Conservation (phyloP, 2,113 vertebrate species). For the Coracopsis vasa region DNA sequence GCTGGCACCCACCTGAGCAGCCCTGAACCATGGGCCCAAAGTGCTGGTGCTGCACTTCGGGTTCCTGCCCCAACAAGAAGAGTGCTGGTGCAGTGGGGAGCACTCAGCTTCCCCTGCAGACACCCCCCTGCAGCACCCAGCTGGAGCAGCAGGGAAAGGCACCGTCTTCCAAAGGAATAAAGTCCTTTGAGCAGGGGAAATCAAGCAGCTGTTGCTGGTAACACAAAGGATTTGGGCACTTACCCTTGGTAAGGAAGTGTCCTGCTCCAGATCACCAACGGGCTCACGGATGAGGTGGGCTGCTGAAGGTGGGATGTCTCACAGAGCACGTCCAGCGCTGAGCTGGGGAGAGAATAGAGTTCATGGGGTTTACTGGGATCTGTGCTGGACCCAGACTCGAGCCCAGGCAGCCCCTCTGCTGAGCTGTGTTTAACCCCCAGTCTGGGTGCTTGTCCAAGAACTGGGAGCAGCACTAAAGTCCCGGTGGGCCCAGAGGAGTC, state of each 20-base stretch:
- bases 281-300: neutral
- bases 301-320: neutral
- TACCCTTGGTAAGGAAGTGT: neutral
- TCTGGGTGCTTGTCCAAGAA: neutral
- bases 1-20: neutral
- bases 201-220: neutral
- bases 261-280: neutral
- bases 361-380: neutral
- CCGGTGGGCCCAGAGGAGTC: neutral
- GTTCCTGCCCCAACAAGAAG: neutral
- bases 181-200: neutral
- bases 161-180: neutral
- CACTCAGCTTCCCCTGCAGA: neutral
- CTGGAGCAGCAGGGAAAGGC: neutral
- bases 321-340: neutral
- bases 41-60: neutral
- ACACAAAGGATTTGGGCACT: neutral
- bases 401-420: neutral
- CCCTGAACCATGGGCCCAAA: neutral
- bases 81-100: neutral
- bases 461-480: neutral
- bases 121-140: neutral
- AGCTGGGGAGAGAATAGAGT: conserved; percentile 25
- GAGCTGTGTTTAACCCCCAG: accelerated
- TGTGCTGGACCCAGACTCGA: neutral